These are phyloP conservation scores for Chrysolophus pictus DNA, from an alignment of 2,797 vertebrate species.

Conservation along the genomic window DNA sequence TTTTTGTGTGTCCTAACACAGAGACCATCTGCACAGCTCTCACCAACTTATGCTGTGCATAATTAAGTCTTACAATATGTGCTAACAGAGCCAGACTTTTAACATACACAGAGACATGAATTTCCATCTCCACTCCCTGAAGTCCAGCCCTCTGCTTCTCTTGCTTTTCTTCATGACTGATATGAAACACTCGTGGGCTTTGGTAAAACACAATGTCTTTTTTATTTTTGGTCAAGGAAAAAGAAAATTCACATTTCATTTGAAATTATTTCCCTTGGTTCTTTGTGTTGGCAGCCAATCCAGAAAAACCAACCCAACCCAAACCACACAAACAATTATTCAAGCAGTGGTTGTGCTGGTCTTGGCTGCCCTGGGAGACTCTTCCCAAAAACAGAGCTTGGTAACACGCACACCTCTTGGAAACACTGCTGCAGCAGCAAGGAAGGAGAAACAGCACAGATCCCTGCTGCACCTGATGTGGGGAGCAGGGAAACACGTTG, in stretches of 20 bases:
- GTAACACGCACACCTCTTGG: neutral
- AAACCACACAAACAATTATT: conserved; percentile 33
- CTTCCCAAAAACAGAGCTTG: conserved; percentile 17
- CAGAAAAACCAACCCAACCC: conserved; percentile 7
- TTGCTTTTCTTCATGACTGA: neutral
- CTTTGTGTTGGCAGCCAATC: conserved; percentile 22
- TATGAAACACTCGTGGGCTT: neutral
- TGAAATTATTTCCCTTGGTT: neutral
- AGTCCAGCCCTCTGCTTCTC: conserved; percentile 25
- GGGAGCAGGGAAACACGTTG: neutral
- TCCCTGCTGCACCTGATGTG: neutral
- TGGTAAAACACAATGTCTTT: neutral
- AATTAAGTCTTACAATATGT: neutral
- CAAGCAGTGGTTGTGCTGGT: neutral
- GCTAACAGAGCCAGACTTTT: neutral
- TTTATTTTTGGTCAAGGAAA: conserved; percentile 5
- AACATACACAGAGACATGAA: neutral
- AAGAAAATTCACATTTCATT: neutral
- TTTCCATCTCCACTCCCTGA: neutral
- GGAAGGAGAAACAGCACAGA: neutral
- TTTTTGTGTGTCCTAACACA: rapidly evolving
- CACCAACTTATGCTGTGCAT: neutral
- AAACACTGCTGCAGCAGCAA: neutral
- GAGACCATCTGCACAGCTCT: neutral
- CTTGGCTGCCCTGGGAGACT: neutral